Conservation (phyloP, 2,888 invertebrate species). For the Cetonia aurata region DNA sequence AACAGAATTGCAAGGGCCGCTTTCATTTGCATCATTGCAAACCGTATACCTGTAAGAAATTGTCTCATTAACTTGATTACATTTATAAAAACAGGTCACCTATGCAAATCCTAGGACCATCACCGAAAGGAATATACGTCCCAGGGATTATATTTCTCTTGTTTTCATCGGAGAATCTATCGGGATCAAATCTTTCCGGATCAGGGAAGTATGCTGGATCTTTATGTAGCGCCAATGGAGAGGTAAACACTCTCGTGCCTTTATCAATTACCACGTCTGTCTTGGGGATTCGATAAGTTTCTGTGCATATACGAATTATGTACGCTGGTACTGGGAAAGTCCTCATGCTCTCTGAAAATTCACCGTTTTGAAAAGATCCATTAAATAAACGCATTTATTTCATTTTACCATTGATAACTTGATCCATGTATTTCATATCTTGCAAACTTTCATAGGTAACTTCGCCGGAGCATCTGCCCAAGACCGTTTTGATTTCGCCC, state of each 20-base stretch:
- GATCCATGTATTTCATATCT: slow-evolving; percentile 67
- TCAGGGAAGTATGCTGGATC: slow-evolving; percentile 58
- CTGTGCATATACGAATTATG: slow-evolving; percentile 50
- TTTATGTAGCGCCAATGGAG: slow-evolving; percentile 54
- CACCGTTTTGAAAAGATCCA: background rate
- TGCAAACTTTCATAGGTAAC: slow-evolving; percentile 64
- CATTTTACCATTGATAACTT: slow-evolving; percentile 49
- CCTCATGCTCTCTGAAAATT: slow-evolving; percentile 60
- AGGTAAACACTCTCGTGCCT: slow-evolving; percentile 59
- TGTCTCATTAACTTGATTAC: background rate
- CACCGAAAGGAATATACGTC: slow-evolving; percentile 56
- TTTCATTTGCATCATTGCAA: slow-evolving; percentile 51
- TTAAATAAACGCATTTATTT: background rate
- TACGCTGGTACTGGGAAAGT: slow-evolving; percentile 59
- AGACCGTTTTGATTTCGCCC: slow-evolving; percentile 60
- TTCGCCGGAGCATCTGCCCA: slow-evolving; percentile 58
- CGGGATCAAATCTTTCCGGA: slow-evolving; percentile 56
- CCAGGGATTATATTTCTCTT: slow-evolving; percentile 50
- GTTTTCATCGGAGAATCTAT: slow-evolving; percentile 55
- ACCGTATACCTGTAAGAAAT: slow-evolving; percentile 47
- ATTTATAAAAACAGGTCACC: slow-evolving; percentile 48
- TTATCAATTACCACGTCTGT: slow-evolving; percentile 58
- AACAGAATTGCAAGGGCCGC: slow-evolving; percentile 44
- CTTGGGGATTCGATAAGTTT: slow-evolving; percentile 56
- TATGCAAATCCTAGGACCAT: slow-evolving; percentile 57